Conservation (phyloP, 2,797 vertebrate genomes). For the Sitta carolinensis region DNA sequence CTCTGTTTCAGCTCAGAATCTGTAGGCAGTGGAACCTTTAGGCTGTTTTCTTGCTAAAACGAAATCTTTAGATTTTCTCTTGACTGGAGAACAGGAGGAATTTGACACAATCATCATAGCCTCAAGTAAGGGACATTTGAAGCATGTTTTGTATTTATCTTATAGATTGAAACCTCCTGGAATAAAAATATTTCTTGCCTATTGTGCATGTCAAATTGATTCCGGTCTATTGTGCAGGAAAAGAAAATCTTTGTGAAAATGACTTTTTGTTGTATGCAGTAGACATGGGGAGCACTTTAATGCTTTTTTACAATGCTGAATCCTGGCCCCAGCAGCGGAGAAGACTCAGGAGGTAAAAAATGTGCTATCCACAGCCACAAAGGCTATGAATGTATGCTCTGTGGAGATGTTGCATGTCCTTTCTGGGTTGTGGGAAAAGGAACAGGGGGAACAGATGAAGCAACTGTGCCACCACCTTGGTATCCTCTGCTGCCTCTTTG, state of each 20-base stretch:
- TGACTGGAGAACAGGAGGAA: neutral
- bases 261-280: neutral
- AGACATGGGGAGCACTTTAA: neutral
- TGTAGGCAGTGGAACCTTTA: neutral
- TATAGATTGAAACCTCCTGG: neutral
- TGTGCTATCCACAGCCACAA: neutral
- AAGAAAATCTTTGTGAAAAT: constrained; percentile 12
- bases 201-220: neutral
- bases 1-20: neutral
- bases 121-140: neutral
- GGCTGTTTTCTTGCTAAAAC: neutral
- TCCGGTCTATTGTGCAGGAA: neutral
- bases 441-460: neutral
- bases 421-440: neutral
- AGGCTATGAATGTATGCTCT: neutral
- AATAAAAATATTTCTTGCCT: constrained; percentile 21
- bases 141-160: neutral
- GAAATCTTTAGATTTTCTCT: constrained; percentile 10
- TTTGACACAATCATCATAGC: neutral
- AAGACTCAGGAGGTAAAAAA: neutral
- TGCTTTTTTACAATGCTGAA: neutral
- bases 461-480: neutral
- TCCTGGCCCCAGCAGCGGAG: neutral
- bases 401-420: neutral
- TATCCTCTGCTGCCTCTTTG: neutral